Percentiles rank a stretch among this genome's conserved stretches.
These are phyloP conservation scores for Ophion costatus DNA, from an alignment of 2,888 invertebrate genomes.

Conservation along the genomic window DNA sequence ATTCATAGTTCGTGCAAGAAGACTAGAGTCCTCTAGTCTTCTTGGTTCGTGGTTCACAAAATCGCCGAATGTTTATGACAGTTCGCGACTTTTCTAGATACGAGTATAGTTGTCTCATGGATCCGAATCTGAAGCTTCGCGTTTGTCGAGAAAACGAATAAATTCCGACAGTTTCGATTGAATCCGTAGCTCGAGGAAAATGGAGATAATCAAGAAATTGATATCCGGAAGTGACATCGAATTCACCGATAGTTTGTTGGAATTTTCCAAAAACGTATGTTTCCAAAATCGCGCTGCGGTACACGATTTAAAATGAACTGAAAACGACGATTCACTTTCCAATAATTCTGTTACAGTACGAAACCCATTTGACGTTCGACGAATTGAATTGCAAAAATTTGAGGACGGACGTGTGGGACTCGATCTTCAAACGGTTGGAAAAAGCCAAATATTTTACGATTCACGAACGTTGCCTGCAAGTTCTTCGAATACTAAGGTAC, in stretches of 20 bases:
- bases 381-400: slow-evolving; percentile 85
- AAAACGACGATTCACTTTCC: slow-evolving; percentile 8
- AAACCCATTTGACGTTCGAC: slow-evolving; percentile 87
- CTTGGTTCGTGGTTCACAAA: neutral
- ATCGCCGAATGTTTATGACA: slow-evolving; percentile 30
- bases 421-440: slow-evolving; percentile 86
- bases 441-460: slow-evolving; percentile 83
- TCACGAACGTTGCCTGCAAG: slow-evolving; percentile 86
- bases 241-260: slow-evolving; percentile 75
- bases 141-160: neutral
- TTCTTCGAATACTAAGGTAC: slow-evolving; percentile 88
- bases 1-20: slow-evolving; percentile 6
- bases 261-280: slow-evolving; percentile 84
- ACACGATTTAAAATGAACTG: neutral
- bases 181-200: slow-evolving; percentile 6
- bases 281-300: neutral
- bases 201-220: slow-evolving; percentile 74
- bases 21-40: too few species aligned
- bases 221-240: slow-evolving; percentile 74
- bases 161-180: neutral
- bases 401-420: slow-evolving; percentile 86
- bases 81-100: slow-evolving; percentile 8
- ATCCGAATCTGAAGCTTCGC: slow-evolving; percentile 2
- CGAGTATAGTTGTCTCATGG: neutral
- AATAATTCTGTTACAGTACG: slow-evolving; percentile 83